Percentiles rank a stretch among this genome's conserved stretches.
phyloP scores from a whole-genome alignment of 1,140 invertebrate genomes.

The Parapsyche elsis region DNA sequence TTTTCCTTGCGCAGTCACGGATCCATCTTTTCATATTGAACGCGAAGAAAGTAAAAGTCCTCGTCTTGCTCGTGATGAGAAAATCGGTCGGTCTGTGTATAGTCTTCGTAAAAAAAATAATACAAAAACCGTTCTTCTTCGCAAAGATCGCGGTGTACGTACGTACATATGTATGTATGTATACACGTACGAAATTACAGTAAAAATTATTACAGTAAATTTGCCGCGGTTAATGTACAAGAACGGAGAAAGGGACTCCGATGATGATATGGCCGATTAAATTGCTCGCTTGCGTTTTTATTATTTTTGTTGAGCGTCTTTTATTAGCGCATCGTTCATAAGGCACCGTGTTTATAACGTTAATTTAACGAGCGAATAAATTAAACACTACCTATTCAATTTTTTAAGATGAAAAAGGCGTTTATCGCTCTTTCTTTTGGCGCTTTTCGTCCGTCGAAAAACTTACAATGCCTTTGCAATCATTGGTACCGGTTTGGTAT shows the following conservation, averaged over 20 bases:
- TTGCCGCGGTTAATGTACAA: slow-evolving; percentile 1
- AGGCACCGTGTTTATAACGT: not conserved
- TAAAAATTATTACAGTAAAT: slow-evolving; percentile 27
- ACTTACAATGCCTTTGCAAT: too few species aligned
- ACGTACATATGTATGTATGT: too few species aligned
- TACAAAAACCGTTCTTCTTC: not conserved
- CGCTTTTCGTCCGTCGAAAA: too few species aligned
- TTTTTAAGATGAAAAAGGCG: too few species aligned
- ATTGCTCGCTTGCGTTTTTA: not conserved
- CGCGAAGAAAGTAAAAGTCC: slow-evolving; percentile 1
- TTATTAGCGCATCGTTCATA: not conserved
- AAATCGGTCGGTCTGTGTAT: not conserved
- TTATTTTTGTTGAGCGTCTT: not conserved
- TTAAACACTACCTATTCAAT: not conserved
- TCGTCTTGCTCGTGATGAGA: slow-evolving; percentile 10
- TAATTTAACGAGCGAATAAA: slow-evolving; percentile 26
- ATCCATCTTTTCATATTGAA: too few species aligned
- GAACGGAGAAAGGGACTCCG: slow-evolving; percentile 14
- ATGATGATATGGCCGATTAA: slow-evolving; percentile 22
- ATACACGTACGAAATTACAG: not conserved
- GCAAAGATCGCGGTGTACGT: not conserved
- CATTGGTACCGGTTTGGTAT: too few species aligned
- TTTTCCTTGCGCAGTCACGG: not conserved
- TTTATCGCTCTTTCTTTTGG: too few species aligned
- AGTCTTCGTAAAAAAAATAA: not conserved